Base-by-base conservation (phyloP, 2,888 invertebrate genomes). In the Latrodectus hesperus region DNA sequence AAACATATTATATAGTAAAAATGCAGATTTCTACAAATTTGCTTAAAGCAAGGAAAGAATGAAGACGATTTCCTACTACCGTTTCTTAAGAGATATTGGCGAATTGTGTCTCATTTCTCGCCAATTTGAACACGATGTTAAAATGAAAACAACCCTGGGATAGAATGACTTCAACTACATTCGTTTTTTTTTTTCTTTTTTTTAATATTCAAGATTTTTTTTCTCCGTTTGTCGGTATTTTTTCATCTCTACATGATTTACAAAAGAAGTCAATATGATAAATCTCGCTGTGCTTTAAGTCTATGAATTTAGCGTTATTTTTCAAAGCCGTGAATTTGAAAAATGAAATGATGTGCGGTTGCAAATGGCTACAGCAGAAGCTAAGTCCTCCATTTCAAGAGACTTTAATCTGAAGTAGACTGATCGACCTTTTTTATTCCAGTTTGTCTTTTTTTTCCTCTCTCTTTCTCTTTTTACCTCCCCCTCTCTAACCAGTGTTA, bases 251-350 rank as follows among this genome's bases (percentile, higher is more conserved):
- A 51, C 70, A 38, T 67, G 74, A 81, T 80, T 75, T 80, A 86
- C 79, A 85, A 85, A 85, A 74, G 85, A 86, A 86, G 52, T 86
- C 76, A 76, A 71, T 72, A 81, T 81, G 86, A 81, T 86, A 86
- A 81, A 86, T 80, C 80, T 86, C 60, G 67, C 52, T 60, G 80
- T 53, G 14, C 60, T 76, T 68, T 38, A 38, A 86, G 76, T 64
- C 49, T 71, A 53, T 68, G 77, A 78, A 86, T 81, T 80, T 76
- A 76, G 70, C 76, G 76, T 65, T 86, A 81, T 86, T 86, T 76
- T 86, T 86, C 72, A 86, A 70, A 76, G 73, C 81, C 76, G 81
- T 86, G 86, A 86, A 86, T 81, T 86, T 86, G 86, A 86, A 86
- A 86, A 86, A 86, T 86, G 86, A 86, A 85, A 84, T 77, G 77